A percentile compares a stretch with the other conserved stretches of the same genome.
Evolutionary conservation across 2,888 invertebrate species (phyloP).

Genomic region (Napeogenes sylphis): DNA sequence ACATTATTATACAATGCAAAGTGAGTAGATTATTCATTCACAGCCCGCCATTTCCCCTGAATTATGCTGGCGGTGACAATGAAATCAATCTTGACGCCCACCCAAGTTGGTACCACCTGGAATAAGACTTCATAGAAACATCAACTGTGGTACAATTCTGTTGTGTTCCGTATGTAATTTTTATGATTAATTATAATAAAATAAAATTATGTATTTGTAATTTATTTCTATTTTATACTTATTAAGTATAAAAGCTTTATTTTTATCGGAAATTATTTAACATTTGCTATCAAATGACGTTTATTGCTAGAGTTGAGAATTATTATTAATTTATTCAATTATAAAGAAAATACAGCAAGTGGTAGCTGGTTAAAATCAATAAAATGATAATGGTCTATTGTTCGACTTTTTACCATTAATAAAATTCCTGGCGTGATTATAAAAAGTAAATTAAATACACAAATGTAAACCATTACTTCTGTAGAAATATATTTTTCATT

Average conservation of each 20-base stretch:
- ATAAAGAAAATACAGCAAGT: constrained; percentile 16
- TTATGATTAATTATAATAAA: too few relatives aligned
- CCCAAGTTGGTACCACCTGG: constrained; percentile 45
- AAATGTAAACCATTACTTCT: too few relatives aligned
- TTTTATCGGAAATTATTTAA: too few relatives aligned
- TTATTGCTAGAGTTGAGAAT: constrained; percentile 13
- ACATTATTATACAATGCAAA: constrained; percentile 25
- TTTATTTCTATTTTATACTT: too few relatives aligned
- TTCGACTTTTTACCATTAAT: not conserved
- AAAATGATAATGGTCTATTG: not conserved
- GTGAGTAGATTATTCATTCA: constrained; percentile 37
- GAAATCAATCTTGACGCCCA: constrained; percentile 47
- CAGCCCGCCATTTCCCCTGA: constrained; percentile 35
- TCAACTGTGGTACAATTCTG: constrained; percentile 14
- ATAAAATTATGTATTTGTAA: too few relatives aligned
- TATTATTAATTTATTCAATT: constrained; percentile 22
- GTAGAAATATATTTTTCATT: too few relatives aligned
- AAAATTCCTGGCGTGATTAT: not conserved
- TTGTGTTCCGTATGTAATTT: constrained; percentile 22
- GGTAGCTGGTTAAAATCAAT: constrained; percentile 11
- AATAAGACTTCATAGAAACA: constrained; percentile 47
- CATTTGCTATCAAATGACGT: constrained; percentile 10
- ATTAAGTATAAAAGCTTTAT: too few relatives aligned
- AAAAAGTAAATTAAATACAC: too few relatives aligned
- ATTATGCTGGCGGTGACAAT: constrained; percentile 43